A percentile compares a stretch with the other conserved stretches of the same genome.
These are phyloP conservation scores for Sebastes alutus DNA, from an alignment of 2,797 vertebrate genomes.

Conservation along the genomic window DNA sequence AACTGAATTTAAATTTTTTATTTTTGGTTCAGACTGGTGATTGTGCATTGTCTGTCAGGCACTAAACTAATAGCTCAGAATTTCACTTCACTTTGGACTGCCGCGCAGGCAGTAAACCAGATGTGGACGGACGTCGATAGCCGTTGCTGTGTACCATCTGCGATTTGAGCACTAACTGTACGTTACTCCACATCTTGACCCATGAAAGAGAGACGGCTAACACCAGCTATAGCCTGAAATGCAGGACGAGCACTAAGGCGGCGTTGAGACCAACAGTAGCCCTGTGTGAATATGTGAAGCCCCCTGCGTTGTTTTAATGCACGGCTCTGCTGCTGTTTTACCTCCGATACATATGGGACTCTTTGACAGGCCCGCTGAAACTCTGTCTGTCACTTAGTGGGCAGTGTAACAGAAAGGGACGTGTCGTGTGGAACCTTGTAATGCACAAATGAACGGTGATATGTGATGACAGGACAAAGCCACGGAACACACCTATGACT, in stretches of 20 bases:
- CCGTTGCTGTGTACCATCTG: neutral
- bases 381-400: constrained; percentile 59
- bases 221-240: neutral
- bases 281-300: neutral
- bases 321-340: constrained; percentile 32
- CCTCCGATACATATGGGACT: constrained; percentile 55
- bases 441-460: constrained; percentile 70
- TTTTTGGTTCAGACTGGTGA: neutral
- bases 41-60: neutral
- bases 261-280: neutral
- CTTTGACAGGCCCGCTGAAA: constrained; percentile 67
- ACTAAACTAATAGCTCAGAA: neutral
- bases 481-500: constrained; percentile 69
- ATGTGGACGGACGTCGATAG: neutral
- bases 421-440: constrained; percentile 55
- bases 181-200: neutral
- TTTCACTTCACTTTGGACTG: neutral
- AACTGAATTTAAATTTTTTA: neutral
- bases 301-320: neutral
- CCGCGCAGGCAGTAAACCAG: neutral
- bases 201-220: neutral
- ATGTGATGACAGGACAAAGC: constrained; percentile 74
- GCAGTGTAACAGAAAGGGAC: constrained; percentile 65
- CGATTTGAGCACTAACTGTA: neutral
- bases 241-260: neutral